Evolutionary conservation across 2,888 invertebrate species (phyloP).

Genomic region (Himalopsyche japonica): DNA sequence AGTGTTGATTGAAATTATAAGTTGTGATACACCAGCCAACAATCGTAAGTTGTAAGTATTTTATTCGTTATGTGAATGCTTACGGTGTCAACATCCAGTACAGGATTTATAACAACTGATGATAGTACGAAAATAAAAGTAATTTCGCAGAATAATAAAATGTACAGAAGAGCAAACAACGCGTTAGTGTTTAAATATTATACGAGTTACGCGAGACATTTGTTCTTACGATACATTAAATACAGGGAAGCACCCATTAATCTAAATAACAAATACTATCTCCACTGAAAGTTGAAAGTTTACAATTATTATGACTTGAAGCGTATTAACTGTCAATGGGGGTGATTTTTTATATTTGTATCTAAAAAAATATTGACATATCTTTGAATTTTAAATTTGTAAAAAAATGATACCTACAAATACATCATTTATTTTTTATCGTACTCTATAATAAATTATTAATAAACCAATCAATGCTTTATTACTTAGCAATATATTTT

Average conservation of each 20-base stretch:
- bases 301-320: background rate
- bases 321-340: background rate
- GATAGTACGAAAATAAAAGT: background rate
- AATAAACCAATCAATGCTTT: too few species aligned
- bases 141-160: background rate
- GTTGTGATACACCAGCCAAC: too few species aligned
- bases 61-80: too few species aligned
- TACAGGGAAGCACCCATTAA: background rate
- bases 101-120: background rate
- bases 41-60: too few species aligned
- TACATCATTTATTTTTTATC: too few species aligned
- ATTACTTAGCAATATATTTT: too few species aligned
- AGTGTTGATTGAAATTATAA: background rate
- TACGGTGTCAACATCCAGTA: background rate
- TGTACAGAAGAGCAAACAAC: background rate
- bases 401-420: too few species aligned
- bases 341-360: background rate
- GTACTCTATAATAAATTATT: too few species aligned
- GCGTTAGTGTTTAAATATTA: constrained; percentile 4
- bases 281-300: background rate
- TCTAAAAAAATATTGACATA: too few species aligned
- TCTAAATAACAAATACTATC: constrained; percentile 5
- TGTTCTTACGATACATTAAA: constrained; percentile 22
- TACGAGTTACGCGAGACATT: constrained; percentile 21
- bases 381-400: too few species aligned